phyloP scores from a whole-genome alignment of 1,140 invertebrate genomes.

The Eumaeus atala region DNA sequence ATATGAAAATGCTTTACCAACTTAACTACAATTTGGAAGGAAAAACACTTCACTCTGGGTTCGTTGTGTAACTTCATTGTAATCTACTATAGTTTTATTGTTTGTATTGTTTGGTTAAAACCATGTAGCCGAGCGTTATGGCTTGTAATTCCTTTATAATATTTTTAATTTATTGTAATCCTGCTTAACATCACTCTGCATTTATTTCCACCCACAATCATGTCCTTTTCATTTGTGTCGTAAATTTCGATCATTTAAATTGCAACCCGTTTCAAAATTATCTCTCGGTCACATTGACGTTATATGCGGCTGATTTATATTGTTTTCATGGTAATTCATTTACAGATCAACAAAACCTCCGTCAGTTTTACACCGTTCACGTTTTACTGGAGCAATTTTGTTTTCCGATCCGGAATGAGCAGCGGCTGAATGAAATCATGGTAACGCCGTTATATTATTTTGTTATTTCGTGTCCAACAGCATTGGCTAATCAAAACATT shows the following conservation, averaged over 20 bases:
- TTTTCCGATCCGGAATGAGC: slow-evolving; percentile 8
- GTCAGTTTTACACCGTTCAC: slow-evolving; percentile 10
- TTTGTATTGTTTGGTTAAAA: too few species aligned
- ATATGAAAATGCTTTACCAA: too few species aligned
- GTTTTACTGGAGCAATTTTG: slow-evolving; percentile 3
- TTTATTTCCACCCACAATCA: slow-evolving; percentile 12
- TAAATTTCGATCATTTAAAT: slow-evolving; percentile 22
- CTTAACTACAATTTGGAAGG: too few species aligned
- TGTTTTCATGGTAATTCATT: slow-evolving; percentile 18
- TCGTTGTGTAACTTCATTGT: too few species aligned
- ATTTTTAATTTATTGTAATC: background rate
- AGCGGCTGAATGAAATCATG: slow-evolving; percentile 6
- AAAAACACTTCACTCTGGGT: too few species aligned
- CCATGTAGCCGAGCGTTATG: too few species aligned
- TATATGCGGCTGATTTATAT: slow-evolving; percentile 18
- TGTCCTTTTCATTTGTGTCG: slow-evolving; percentile 13
- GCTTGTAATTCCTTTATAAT: too few species aligned
- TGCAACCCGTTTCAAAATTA: slow-evolving; percentile 19
- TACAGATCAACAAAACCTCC: slow-evolving; percentile 17
- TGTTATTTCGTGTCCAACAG: slow-evolving; percentile 5
- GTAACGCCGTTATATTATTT: background rate
- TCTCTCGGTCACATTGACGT: slow-evolving; percentile 17
- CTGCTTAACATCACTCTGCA: slow-evolving; percentile 8
- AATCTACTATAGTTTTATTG: background rate
- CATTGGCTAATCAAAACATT: background rate